phyloP scores from a whole-genome alignment of 2,797 vertebrate species.

The Hydrolagus colliei region DNA sequence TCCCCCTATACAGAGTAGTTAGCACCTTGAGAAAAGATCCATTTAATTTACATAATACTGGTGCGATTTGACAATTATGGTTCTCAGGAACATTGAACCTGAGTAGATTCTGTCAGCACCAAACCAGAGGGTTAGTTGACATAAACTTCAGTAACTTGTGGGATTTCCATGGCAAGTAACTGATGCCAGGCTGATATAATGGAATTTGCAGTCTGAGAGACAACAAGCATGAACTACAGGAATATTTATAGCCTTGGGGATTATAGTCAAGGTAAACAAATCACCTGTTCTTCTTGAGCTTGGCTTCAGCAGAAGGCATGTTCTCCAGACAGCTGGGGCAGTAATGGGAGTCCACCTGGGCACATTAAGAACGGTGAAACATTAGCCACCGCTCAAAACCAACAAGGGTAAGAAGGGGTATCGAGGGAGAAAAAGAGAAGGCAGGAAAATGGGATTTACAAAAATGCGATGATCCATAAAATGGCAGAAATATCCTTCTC shows the following conservation, averaged over 20 bases:
- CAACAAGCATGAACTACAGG: too few relatives aligned
- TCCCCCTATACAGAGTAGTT: too few relatives aligned
- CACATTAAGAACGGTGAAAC: slow-evolving; percentile 33
- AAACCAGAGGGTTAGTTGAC: neutral
- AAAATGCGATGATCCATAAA: too few relatives aligned
- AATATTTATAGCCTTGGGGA: neutral
- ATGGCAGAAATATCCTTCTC: neutral
- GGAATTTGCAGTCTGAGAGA: neutral
- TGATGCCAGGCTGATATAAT: neutral
- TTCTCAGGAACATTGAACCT: too few relatives aligned
- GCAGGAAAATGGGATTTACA: too few relatives aligned
- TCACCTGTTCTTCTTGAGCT: slow-evolving; percentile 97
- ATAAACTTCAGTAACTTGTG: too few relatives aligned
- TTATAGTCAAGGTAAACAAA: slow-evolving; percentile 9
- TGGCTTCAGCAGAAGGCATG: slow-evolving; percentile 97
- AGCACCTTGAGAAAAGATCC: too few relatives aligned
- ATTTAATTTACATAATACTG: too few relatives aligned
- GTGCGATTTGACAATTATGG: too few relatives aligned
- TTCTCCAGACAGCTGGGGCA: slow-evolving; percentile 97
- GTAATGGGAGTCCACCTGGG: slow-evolving; percentile 94
- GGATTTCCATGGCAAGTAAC: too few relatives aligned
- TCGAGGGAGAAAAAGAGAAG: neutral
- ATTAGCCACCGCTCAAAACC: slow-evolving; percentile 22
- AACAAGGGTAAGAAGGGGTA: neutral
- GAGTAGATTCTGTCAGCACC: neutral